Percentiles rank a stretch among this genome's conserved stretches.
Conservation (phyloP, 1,140 invertebrate species). For the Bombus superbus region DNA sequence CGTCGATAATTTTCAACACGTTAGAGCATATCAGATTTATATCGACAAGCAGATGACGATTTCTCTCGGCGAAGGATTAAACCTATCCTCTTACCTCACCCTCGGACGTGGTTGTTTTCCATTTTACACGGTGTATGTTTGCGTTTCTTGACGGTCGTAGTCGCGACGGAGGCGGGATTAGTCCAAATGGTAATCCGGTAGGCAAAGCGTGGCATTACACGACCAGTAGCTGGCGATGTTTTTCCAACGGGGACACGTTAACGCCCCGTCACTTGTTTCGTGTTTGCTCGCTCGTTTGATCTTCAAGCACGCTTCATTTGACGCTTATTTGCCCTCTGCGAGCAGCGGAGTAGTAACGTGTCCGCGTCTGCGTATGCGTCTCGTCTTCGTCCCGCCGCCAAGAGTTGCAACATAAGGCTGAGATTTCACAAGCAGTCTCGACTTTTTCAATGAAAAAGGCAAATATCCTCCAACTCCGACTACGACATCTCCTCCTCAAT, state of each 20-base stretch:
- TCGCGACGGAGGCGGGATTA: slow-evolving; percentile 70
- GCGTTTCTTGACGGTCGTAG: slow-evolving; percentile 67
- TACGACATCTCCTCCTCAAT: not conserved
- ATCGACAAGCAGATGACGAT: slow-evolving; percentile 13
- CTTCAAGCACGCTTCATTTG: slow-evolving; percentile 80
- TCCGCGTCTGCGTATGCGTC: slow-evolving; percentile 46
- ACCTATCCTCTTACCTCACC: slow-evolving; percentile 50
- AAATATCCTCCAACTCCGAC: not conserved
- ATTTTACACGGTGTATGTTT: slow-evolving; percentile 75
- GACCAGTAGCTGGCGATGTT: slow-evolving; percentile 72
- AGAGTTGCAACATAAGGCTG: slow-evolving; percentile 60
- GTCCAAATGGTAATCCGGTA: slow-evolving; percentile 80
- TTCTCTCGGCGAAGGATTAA: slow-evolving; percentile 19
- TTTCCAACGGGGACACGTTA: slow-evolving; percentile 78
- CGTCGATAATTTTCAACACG: not conserved
- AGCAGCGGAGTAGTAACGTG: slow-evolving; percentile 29
- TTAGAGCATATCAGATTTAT: not conserved
- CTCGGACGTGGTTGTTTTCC: slow-evolving; percentile 36
- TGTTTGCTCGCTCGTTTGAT: slow-evolving; percentile 82
- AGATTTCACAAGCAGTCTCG: slow-evolving; percentile 59
- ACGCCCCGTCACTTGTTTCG: slow-evolving; percentile 79
- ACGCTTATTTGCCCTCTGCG: slow-evolving; percentile 76
- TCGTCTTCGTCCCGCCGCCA: slow-evolving; percentile 63
- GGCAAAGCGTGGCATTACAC: slow-evolving; percentile 76
- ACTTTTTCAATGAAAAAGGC: slow-evolving; percentile 25